Conservation (phyloP, 2,113 vertebrate species). For the Etheostoma cragini region DNA sequence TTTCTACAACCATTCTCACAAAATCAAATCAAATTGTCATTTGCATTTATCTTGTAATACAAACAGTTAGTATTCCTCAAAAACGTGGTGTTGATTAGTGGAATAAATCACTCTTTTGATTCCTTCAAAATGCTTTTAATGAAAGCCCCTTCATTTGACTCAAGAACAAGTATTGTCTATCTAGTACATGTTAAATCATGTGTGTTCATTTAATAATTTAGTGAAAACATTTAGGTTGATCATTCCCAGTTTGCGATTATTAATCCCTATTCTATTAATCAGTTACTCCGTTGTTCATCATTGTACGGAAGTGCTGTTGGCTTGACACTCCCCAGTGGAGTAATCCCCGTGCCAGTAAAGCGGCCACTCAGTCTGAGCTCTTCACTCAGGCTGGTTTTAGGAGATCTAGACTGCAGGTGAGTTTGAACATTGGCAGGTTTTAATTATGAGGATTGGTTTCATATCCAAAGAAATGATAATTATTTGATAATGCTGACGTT, state of each 20-base stretch:
- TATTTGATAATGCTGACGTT: too few relatives aligned
- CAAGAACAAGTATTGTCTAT: not conserved
- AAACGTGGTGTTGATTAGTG: not conserved
- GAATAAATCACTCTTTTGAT: not conserved
- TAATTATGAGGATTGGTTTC: too few relatives aligned
- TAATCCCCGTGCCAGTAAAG: not conserved
- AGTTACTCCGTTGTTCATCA: not conserved
- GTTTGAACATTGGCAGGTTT: too few relatives aligned
- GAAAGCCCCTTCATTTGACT: not conserved
- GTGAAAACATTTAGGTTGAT: not conserved
- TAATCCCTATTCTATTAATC: not conserved
- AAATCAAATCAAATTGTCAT: not conserved
- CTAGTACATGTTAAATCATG: not conserved
- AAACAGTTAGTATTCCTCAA: not conserved
- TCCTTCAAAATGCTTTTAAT: conserved; percentile 1
- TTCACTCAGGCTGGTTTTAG: too few relatives aligned
- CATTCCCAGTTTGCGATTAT: not conserved
- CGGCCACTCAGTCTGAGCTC: conserved; percentile 54
- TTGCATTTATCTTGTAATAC: not conserved
- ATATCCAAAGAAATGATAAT: too few relatives aligned
- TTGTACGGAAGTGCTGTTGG: not conserved
- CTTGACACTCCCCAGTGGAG: conserved; percentile 50
- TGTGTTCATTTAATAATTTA: not conserved
- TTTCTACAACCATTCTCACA: not conserved
- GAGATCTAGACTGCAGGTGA: too few relatives aligned